Conservation (phyloP, 2,888 invertebrate genomes). For the Coecobrya sp. region DNA sequence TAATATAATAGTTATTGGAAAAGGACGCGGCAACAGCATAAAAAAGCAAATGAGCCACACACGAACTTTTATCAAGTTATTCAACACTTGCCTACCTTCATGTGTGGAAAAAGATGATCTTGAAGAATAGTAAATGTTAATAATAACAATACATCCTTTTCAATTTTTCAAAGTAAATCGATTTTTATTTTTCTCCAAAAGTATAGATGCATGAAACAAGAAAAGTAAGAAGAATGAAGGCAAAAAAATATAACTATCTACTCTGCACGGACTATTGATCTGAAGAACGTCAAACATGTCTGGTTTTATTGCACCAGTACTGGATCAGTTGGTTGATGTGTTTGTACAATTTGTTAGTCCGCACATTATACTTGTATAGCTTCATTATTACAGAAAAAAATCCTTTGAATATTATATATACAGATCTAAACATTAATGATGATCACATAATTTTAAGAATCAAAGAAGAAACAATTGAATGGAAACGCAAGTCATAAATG, state of each 20-base stretch:
- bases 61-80: slow-evolving; percentile 77
- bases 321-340: background rate
- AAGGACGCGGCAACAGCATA: slow-evolving; percentile 46
- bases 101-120: slow-evolving; percentile 23
- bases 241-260: background rate
- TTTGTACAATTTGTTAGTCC: background rate
- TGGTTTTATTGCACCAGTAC: background rate
- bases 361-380: slow-evolving; percentile 14
- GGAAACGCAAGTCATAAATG: slow-evolving; percentile 71
- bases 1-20: slow-evolving; percentile 54
- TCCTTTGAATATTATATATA: background rate
- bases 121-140: slow-evolving; percentile 39
- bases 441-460: slow-evolving; percentile 56
- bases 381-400: slow-evolving; percentile 46
- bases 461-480: slow-evolving; percentile 38
- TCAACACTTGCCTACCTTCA: slow-evolving; percentile 45
- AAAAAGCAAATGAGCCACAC: slow-evolving; percentile 80
- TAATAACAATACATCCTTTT: slow-evolving; percentile 45
- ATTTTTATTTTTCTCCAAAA: slow-evolving; percentile 25
- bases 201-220: slow-evolving; percentile 8
- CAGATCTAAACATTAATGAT: slow-evolving; percentile 50
- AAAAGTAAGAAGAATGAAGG: background rate
- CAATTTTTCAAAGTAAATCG: slow-evolving; percentile 38
- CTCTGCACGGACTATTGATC: background rate
- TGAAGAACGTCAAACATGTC: background rate